Base-by-base conservation (phyloP, 2,113 vertebrate species). In the Gulo gulo region DNA sequence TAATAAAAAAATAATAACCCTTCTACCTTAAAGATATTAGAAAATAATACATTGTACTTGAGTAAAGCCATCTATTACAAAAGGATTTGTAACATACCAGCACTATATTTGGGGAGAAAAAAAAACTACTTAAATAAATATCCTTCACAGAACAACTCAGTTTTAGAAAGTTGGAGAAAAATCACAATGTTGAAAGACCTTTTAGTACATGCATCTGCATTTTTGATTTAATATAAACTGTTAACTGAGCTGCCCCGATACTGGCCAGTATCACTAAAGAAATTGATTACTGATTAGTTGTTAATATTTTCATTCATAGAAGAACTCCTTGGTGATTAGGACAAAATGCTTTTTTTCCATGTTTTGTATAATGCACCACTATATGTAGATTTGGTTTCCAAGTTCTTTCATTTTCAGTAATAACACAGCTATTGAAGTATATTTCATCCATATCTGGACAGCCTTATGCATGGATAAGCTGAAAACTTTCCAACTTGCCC, bases 31-130 rank as follows among this genome's bases (percentile, higher is more conserved):
- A 59, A 50, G 36, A 83, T 86, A 81, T 63, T 74, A 92, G 88
- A 97, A 97, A 98, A 88, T n/a, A 97, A 97, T 97, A 61, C 76
- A 74, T 45, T 86, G 2, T 63, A 23, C 16, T 91, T 92, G 39
- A 97, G 90, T 97, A 97, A 96, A 96, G 67, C 42, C 55, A 83
- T 63, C 24, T 36, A 73, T 34, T 95, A 83, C 71, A 21, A 96
- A 73, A 92, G 34, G 7, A 2, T 12, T 29, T 97, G 0, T 88
- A 21, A 24, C 23, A 81, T 94, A 52, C 9, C n/a, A 34, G 14
- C 0, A 1, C n/a, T 42, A 24, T 61, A 71, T 88, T 52, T 88
- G 21, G 12, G 24, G 20, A 55, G 15, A 7, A 81, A 78, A 59
- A 39, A 95, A 97, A 73, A 94, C 90, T 88, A n/a, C 42, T 26